A percentile compares a stretch with the other conserved stretches of the same genome.
phyloP scores from a whole-genome alignment of 92 coral and sea anemone genomes.

The Parazoanthus swiftii region DNA sequence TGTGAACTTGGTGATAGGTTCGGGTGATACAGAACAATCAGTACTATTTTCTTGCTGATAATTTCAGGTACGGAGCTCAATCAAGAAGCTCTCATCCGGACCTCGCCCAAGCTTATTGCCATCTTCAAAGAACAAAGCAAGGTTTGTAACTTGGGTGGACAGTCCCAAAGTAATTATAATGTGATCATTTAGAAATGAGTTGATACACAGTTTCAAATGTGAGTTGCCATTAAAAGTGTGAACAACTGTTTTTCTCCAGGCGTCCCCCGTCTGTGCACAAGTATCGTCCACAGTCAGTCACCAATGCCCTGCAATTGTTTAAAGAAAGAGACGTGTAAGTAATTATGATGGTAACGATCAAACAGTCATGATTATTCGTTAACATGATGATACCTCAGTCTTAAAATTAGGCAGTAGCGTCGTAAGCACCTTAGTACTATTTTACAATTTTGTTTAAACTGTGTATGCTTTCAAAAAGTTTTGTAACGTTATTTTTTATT shows the following conservation, averaged over 20 bases:
- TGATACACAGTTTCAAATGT: not conserved
- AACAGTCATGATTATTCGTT: too few species aligned
- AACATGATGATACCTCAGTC: too few species aligned
- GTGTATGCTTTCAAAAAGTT: too few species aligned
- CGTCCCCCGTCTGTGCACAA: conserved; percentile 69
- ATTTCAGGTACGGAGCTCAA: conserved; percentile 17
- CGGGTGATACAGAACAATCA: not conserved
- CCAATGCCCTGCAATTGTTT: conserved; percentile 78
- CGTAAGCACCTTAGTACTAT: too few species aligned
- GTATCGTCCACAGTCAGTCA: conserved; percentile 58
- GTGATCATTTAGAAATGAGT: not conserved
- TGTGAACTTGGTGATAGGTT: not conserved
- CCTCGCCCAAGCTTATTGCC: not conserved
- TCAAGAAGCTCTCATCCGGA: conserved; percentile 17
- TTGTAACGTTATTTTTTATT: too few species aligned
- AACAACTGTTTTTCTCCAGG: not conserved
- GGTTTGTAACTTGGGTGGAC: conserved; percentile 9
- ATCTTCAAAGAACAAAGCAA: conserved; percentile 29
- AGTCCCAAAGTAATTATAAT: not conserved
- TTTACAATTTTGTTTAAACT: too few species aligned
- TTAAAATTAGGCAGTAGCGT: too few species aligned
- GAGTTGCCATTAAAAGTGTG: not conserved
- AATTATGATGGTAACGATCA: not conserved
- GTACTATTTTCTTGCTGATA: not conserved
- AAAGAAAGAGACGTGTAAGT: conserved; percentile 74